Conservation (phyloP, 1,140 invertebrate genomes). For the Probaryconus sp. region DNA sequence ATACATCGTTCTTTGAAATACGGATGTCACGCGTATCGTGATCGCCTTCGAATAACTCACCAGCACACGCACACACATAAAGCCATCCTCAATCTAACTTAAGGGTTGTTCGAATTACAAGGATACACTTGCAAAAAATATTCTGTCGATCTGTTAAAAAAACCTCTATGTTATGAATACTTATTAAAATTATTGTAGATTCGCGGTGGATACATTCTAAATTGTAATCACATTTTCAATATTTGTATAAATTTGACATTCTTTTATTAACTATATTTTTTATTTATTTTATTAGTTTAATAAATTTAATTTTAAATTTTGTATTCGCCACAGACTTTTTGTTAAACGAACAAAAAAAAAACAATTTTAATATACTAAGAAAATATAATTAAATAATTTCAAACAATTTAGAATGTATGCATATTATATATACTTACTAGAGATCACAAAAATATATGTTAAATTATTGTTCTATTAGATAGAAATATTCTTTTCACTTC, state of each 20-base stretch:
- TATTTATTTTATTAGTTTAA: too few species aligned
- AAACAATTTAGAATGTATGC: slow-evolving; percentile 47
- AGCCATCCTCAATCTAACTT: slow-evolving; percentile 26
- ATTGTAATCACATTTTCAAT: too few species aligned
- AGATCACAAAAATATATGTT: slow-evolving; percentile 30
- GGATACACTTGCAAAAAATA: slow-evolving; percentile 57
- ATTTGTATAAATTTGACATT: too few species aligned
- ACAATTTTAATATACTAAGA: too few species aligned
- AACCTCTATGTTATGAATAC: too few species aligned
- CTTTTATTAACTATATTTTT: too few species aligned
- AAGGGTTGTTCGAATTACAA: slow-evolving; percentile 29
- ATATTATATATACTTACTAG: slow-evolving; percentile 11
- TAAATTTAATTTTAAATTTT: too few species aligned
- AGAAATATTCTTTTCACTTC: slow-evolving; percentile 41
- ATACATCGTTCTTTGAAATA: slow-evolving; percentile 55
- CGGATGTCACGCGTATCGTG: slow-evolving; percentile 53
- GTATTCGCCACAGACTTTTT: too few species aligned
- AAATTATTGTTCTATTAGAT: slow-evolving; percentile 44
- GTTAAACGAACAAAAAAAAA: too few species aligned
- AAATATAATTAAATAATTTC: slow-evolving; percentile 4
- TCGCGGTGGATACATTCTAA: slow-evolving; percentile 30
- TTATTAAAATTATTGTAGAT: slow-evolving; percentile 45
- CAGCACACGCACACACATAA: slow-evolving; percentile 42
- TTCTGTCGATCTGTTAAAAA: slow-evolving; percentile 49
- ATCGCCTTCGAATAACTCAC: slow-evolving; percentile 51